These are phyloP conservation scores for Melieria picta DNA, from an alignment of 2,888 invertebrate species.

Conservation along the genomic window DNA sequence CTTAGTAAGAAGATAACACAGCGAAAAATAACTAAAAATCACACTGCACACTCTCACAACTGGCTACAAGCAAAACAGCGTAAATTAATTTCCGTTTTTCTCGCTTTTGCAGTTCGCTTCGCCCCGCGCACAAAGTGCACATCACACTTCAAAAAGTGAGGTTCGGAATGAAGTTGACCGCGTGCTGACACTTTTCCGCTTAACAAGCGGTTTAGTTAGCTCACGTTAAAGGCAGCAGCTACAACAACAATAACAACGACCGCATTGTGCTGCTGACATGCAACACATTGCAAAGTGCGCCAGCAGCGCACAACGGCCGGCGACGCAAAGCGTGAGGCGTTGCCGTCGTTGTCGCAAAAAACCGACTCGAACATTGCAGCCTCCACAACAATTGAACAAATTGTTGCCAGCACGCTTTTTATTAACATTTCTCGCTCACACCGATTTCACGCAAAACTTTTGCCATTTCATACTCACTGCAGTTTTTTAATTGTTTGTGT, in stretches of 20 bases:
- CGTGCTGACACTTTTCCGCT: slow-evolving; percentile 55
- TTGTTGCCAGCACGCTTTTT: slow-evolving; percentile 52
- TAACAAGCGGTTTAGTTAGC: slow-evolving; percentile 52
- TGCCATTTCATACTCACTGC: slow-evolving; percentile 36
- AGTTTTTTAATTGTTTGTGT: slow-evolving; percentile 16
- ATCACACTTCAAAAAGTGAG: neutral
- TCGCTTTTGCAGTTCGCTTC: too few relatives aligned
- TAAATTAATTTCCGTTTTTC: too few relatives aligned
- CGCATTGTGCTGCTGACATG: too few relatives aligned
- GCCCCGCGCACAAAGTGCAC: too few relatives aligned
- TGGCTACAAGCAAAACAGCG: too few relatives aligned
- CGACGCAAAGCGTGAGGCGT: too few relatives aligned
- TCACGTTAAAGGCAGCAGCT: slow-evolving; percentile 39
- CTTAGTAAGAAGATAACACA: too few relatives aligned
- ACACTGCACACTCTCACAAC: too few relatives aligned
- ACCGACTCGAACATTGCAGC: neutral
- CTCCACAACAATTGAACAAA: slow-evolving; percentile 51
- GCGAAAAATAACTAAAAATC: too few relatives aligned
- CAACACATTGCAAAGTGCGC: too few relatives aligned
- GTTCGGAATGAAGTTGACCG: slow-evolving; percentile 25
- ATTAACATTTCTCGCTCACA: slow-evolving; percentile 15
- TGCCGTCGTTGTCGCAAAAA: neutral
- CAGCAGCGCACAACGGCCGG: too few relatives aligned
- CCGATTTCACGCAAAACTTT: slow-evolving; percentile 40
- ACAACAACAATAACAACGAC: neutral